These are phyloP conservation scores for Melipona bicolor DNA, from an alignment of 2,888 invertebrate genomes.

Conservation along the genomic window DNA sequence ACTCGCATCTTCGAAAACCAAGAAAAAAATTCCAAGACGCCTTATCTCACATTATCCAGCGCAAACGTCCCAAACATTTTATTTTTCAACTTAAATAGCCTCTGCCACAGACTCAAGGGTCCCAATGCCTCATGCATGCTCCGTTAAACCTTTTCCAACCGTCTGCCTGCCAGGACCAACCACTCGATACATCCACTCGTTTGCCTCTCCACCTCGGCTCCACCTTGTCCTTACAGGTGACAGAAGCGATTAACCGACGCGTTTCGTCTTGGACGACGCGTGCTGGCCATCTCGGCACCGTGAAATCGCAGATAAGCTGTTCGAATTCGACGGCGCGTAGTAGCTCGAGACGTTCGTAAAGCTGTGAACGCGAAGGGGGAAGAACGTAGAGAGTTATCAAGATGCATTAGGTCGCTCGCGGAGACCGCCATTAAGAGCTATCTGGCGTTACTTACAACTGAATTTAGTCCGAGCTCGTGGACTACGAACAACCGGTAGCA, in stretches of 20 bases:
- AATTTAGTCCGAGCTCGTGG: constrained; percentile 74
- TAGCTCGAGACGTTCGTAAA: constrained; percentile 62
- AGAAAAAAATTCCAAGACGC: neutral
- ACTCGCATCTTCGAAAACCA: too few species aligned
- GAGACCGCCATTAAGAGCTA: constrained; percentile 76
- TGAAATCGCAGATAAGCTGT: constrained; percentile 66
- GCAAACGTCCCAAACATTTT: neutral
- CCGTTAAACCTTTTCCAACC: constrained; percentile 49
- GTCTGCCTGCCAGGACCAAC: constrained; percentile 39
- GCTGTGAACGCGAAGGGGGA: constrained; percentile 18
- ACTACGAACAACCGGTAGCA: constrained; percentile 54
- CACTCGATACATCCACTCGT: constrained; percentile 46
- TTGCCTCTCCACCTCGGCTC: neutral
- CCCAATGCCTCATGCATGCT: constrained; percentile 48
- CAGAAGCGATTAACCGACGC: constrained; percentile 43
- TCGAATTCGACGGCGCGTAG: constrained; percentile 33
- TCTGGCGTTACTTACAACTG: constrained; percentile 77
- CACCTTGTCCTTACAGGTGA: constrained; percentile 54
- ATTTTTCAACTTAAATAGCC: constrained; percentile 2
- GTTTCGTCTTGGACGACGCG: constrained; percentile 46
- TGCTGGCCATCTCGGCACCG: constrained; percentile 52
- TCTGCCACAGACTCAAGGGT: constrained; percentile 26
- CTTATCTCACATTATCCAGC: neutral
- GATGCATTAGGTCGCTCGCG: constrained; percentile 76
- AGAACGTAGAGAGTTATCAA: constrained; percentile 71